Percentiles rank a stretch among this genome's conserved stretches.
Conservation (phyloP, 92 coral and sea anemone genomes). For the Epizoanthus rinbou region DNA sequence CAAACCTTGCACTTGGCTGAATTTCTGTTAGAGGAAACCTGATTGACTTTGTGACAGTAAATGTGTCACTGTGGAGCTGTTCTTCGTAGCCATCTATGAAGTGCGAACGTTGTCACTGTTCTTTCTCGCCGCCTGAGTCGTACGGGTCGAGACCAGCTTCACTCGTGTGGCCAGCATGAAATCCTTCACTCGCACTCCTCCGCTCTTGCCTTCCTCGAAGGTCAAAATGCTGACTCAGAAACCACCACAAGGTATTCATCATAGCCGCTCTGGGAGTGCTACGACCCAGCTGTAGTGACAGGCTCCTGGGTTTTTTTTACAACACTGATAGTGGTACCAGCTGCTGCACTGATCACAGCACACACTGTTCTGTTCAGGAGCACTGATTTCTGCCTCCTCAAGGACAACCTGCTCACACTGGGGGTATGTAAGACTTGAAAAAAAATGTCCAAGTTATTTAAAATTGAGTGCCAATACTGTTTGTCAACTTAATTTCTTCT, state of each 20-base stretch:
- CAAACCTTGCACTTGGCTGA: conserved; percentile 4
- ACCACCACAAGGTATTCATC: conserved; percentile 43
- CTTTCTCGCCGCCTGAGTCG: conserved; percentile 47
- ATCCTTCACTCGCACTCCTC: conserved; percentile 19
- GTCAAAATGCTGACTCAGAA: conserved; percentile 43
- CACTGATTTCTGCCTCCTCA: conserved; percentile 31
- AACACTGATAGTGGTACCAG: conserved; percentile 50
- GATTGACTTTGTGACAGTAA: too few species aligned
- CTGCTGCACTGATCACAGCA: conserved; percentile 33
- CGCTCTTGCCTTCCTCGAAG: conserved; percentile 44
- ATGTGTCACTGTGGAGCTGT: neutral
- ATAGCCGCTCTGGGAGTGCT: conserved; percentile 16
- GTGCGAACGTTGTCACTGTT: conserved; percentile 33
- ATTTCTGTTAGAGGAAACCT: neutral
- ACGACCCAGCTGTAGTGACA: conserved; percentile 32
- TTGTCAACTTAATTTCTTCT: conserved; percentile 30
- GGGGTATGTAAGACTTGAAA: conserved; percentile 28
- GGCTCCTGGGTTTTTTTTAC: too few species aligned
- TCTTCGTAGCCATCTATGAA: conserved; percentile 32
- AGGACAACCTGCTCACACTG: conserved; percentile 33
- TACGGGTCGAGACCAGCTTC: conserved; percentile 45
- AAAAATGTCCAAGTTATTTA: conserved; percentile 31
- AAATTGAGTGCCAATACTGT: neutral
- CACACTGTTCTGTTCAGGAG: conserved; percentile 20
- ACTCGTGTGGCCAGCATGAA: neutral